A percentile compares a stretch with the other conserved stretches of the same genome.
phyloP scores from a whole-genome alignment of 2,888 invertebrate genomes.

The Tenthredo livida region DNA sequence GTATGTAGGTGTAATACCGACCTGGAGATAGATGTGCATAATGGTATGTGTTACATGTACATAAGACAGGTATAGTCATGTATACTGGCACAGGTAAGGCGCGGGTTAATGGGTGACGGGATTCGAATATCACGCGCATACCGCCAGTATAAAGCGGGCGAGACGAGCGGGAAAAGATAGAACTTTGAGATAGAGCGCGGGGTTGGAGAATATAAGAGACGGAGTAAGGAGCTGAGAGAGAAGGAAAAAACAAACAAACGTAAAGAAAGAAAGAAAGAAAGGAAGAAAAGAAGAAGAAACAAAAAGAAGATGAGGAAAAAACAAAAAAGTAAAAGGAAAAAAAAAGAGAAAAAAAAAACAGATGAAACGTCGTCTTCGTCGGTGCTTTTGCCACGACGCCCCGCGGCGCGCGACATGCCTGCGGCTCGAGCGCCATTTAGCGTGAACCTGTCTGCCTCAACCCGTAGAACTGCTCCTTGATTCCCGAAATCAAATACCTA shows the following conservation, averaged over 20 bases:
- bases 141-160: conserved; percentile 60
- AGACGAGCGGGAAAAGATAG: conserved; percentile 51
- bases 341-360: conserved; percentile 49
- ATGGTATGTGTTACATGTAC: background rate
- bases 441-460: conserved; percentile 73
- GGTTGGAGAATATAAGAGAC: conserved; percentile 43
- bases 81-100: conserved; percentile 27
- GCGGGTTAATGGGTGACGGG: conserved; percentile 66
- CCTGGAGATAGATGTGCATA: background rate
- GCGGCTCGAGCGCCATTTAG: conserved; percentile 75
- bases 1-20: background rate
- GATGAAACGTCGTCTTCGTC: conserved; percentile 64
- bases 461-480: conserved; percentile 65
- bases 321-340: too few species aligned
- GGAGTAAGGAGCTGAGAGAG: conserved; percentile 57
- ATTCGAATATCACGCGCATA: conserved; percentile 69
- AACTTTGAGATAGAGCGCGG: conserved; percentile 42
- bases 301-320: conserved; percentile 49
- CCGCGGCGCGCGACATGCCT: conserved; percentile 76
- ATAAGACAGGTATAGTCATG: background rate
- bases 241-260: conserved; percentile 53
- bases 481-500: conserved; percentile 68
- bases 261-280: conserved; percentile 50
- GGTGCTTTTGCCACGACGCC: conserved; percentile 74
- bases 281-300: conserved; percentile 45